Conservation (phyloP, 2,113 vertebrate species). For the Datnioides undecimradiatus region DNA sequence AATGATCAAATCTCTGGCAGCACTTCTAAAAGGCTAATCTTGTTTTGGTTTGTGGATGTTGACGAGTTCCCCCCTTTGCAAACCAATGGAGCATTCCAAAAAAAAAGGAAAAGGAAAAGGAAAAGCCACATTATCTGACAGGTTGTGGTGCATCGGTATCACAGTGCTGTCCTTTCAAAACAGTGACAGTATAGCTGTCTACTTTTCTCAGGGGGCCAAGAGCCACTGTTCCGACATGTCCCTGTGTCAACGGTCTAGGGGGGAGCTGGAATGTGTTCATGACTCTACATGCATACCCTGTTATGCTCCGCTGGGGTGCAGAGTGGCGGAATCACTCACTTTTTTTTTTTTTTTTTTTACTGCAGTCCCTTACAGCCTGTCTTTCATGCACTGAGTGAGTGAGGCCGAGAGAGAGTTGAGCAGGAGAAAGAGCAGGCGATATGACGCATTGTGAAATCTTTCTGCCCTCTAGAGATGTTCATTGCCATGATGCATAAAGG, state of each 20-base stretch:
- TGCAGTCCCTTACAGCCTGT: neutral
- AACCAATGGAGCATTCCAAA: conserved; percentile 5
- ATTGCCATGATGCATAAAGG: conserved; percentile 15
- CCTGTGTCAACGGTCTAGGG: conserved; percentile 67
- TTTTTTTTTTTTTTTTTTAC: conserved; percentile 7
- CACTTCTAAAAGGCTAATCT: neutral
- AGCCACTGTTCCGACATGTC: conserved; percentile 72
- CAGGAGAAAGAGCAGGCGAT: neutral
- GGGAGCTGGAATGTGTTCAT: conserved; percentile 76
- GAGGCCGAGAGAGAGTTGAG: conserved; percentile 22
- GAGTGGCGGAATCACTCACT: conserved; percentile 45
- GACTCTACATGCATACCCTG: conserved; percentile 67
- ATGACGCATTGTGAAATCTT: neutral
- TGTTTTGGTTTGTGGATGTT: neutral
- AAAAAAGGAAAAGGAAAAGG: neutral
- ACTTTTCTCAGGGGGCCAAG: conserved; percentile 44
- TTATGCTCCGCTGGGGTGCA: conserved; percentile 61
- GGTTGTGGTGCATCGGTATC: conserved; percentile 14
- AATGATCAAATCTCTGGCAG: neutral
- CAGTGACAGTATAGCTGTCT: conserved; percentile 58
- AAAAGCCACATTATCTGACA: conserved; percentile 25
- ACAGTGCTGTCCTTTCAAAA: conserved; percentile 45
- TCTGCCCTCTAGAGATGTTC: conserved; percentile 18
- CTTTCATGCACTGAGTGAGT: conserved; percentile 4
- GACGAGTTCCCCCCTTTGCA: neutral